Evolutionary conservation across 2,113 vertebrate species (phyloP).

Genomic region (Oriolus oriolus): DNA sequence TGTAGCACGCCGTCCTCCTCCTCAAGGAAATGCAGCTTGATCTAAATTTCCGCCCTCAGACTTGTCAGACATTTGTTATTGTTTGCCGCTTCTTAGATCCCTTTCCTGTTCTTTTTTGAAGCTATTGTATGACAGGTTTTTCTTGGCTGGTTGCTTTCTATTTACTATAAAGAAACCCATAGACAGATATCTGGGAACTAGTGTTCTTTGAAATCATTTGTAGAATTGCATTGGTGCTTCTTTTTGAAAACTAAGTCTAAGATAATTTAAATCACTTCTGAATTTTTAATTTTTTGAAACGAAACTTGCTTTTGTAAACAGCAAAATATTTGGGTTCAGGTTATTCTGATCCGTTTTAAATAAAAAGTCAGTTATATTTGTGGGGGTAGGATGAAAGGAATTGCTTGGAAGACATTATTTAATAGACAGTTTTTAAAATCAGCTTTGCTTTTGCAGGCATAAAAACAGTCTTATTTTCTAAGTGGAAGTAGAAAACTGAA

Average conservation of each 20-base stretch:
- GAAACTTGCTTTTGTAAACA: not conserved
- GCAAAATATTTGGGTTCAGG: not conserved
- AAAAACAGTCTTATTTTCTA: not conserved
- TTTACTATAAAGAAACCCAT: conserved; percentile 2
- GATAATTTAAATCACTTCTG: not conserved
- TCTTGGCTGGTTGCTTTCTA: conserved; percentile 57
- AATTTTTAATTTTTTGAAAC: not conserved
- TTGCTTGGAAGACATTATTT: not conserved
- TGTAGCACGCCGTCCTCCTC: not conserved
- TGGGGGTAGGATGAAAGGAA: not conserved
- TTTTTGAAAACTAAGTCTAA: not conserved
- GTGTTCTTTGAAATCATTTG: not conserved
- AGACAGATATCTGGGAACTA: not conserved
- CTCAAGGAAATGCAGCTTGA: conserved; percentile 63
- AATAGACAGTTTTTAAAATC: not conserved
- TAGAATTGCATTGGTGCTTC: not conserved
- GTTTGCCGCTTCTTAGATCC: conserved; percentile 54
- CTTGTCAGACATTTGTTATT: conserved; percentile 50
- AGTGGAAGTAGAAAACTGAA: not conserved
- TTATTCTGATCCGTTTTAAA: not conserved
- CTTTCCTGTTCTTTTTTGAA: conserved; percentile 66
- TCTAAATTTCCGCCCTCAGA: conserved; percentile 63
- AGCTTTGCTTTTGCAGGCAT: not conserved
- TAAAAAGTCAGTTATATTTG: not conserved
- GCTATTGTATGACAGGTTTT: conserved; percentile 58